These are phyloP conservation scores for Atractosteus spatula DNA, from an alignment of 2,113 vertebrate genomes.

Conservation along the genomic window DNA sequence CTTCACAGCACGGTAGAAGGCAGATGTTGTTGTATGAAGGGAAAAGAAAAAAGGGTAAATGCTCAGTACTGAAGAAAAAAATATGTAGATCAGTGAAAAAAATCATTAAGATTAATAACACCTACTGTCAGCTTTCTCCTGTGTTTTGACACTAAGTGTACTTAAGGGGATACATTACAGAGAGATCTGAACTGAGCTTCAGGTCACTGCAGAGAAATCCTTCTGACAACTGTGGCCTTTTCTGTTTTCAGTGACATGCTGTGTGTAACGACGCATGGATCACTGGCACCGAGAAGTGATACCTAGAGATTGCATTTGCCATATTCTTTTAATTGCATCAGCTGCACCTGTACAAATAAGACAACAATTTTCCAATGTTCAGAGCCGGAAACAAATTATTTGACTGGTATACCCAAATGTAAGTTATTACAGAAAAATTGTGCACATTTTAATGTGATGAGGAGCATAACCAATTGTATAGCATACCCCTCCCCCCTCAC, in stretches of 20 bases:
- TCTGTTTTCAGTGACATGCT: slow-evolving; percentile 7
- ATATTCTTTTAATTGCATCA: slow-evolving; percentile 2
- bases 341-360: background rate
- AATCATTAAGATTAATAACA: background rate
- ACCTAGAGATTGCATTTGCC: background rate
- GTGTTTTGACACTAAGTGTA: slow-evolving; percentile 2
- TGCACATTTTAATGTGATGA: background rate
- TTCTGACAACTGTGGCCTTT: background rate
- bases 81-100: background rate
- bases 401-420: too few relatives aligned
- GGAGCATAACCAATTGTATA: slow-evolving; percentile 6
- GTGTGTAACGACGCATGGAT: slow-evolving; percentile 1
- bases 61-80: too few relatives aligned
- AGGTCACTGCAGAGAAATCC: background rate
- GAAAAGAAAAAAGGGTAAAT: too few relatives aligned
- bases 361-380: background rate
- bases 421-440: too few relatives aligned
- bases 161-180: background rate
- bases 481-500: background rate
- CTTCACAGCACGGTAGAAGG: too few relatives aligned
- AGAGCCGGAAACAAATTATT: background rate
- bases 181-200: background rate
- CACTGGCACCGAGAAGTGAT: background rate
- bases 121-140: background rate
- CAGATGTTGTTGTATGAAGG: too few relatives aligned